Evolutionary conservation across 2,888 invertebrate species (phyloP), one percentile per base, ranked within the genome.

Genomic region (Lasioglossum pauxillum): DNA sequence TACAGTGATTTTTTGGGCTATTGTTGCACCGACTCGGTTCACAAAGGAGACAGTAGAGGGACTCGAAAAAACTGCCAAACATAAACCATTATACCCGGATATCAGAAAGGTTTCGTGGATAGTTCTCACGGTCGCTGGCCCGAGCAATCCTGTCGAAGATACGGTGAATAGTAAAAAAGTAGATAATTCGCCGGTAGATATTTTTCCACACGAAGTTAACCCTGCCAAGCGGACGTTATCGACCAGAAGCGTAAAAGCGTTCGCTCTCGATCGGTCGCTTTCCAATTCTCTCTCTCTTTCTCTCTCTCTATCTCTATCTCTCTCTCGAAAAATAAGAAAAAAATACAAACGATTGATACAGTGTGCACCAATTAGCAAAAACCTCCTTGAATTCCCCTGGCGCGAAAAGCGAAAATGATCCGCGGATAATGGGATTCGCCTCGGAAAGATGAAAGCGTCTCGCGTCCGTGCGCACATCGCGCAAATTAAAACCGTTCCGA

Each of bases 261-360:
- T 83, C 67, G 72, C 83, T 84, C 71, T 85, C 81, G 85, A 75
- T 80, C 75, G 57, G 77, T 77, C 85, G 85, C 76, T 85, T 85
- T 80, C 80, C 80, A 80, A 84, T 76, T 49, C 38, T 64, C 74
- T 35, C 38, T 72, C 64, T 31, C 5, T 64, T 1, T 31, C 7
- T 64, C 7, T 16, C 12, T 31, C 27, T 31, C 16, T 19, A 7
- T 31, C 2, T 60, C 27, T 57, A 3, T 57, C 14, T 60, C 5
- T 60, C 0, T 44, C 69, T 69, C 38, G 10, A 23, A 19, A 31
- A 64, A 64, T 64, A 64, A 64, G 69, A 12, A n/a, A 71, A 38
- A 41, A 23, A 19, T 57, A 64, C 27, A 10, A 16, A 31, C 69
- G 69, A 69, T 69, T 10, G 38, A 69, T 69, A 35, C 69, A 69